Evolutionary conservation across 2,888 invertebrate species (phyloP), one percentile per base, ranked within the genome.

Genomic region (Agonum fuliginosum): DNA sequence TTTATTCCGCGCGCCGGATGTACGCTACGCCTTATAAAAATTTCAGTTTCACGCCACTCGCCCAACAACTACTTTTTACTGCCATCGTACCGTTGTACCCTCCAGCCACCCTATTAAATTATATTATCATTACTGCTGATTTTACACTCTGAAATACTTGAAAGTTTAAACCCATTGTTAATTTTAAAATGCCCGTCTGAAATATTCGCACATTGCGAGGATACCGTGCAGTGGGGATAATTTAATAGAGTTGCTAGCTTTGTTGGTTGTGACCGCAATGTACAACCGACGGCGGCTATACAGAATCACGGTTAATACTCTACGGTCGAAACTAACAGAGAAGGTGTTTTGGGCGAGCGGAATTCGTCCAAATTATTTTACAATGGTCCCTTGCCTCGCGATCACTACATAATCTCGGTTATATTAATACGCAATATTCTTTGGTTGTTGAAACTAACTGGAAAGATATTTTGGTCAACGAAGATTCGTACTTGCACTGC

Each of bases 11-110:
- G 27, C 54, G 58, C 41, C 58, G 72, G 54, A 72, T 72, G 54
- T 22, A 37, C 54, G 27, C 27, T 70, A 70, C 46, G 70, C 27
- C 46, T 70, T 70, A 70, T 70, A 70, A 70, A 70, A 70, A 70
- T 70, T 70, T 70, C 70, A 70, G 70, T 67, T 67, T 67, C 41
- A 67, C 67, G 67, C 37, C 67, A 67, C 67, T 43, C 43, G 41
- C 65, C 27, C 65, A 34, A 20, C 20, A 22, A 54, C 54, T 54
- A 54, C 54, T 54, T 54, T 54, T 54, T 54, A 54, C 54, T 24
- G 20, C 34, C 34, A 34, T 8, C 5, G 34, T n/a, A n/a, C 34
- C 34, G 34, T 5, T 5, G 34, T 8, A 5, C 65, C 65, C 37
- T 65, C 30, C 34, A 30, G 17, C 54, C 22, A 5, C 22, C 22